Evolutionary conservation across 1,140 invertebrate genomes (phyloP).

Genomic region (Drosophila parabipectinata): DNA sequence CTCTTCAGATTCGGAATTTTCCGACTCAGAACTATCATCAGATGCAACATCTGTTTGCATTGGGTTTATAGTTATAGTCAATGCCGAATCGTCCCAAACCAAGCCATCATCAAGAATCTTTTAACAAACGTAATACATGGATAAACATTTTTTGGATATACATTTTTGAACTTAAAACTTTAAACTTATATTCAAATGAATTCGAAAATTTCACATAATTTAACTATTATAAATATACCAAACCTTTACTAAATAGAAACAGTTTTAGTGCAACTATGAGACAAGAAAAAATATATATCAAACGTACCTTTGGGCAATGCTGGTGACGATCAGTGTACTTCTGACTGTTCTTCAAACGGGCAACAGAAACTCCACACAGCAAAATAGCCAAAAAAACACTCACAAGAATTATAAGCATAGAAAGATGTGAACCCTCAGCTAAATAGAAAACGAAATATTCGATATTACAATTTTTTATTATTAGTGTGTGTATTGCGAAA

Average conservation of each 20-base stretch:
- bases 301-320: constrained; percentile 72
- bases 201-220: no score
- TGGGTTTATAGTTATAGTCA: constrained; percentile 98
- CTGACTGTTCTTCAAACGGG: constrained; percentile 74
- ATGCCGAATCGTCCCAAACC: constrained; percentile 98
- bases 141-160: not conserved
- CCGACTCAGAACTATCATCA: constrained; percentile 88
- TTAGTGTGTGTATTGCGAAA: no score
- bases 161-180: no score
- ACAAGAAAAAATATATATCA: not conserved
- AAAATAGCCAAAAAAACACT: constrained; percentile 86
- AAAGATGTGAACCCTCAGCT: constrained; percentile 77
- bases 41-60: constrained; percentile 89
- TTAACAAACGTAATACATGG: constrained; percentile 1
- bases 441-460: constrained; percentile 3
- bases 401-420: constrained; percentile 92
- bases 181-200: no score
- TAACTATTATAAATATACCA: no score
- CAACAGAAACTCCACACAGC: constrained; percentile 77
- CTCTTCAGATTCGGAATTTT: constrained; percentile 90
- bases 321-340: constrained; percentile 72
- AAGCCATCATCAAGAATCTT: constrained; percentile 91
- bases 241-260: not conserved
- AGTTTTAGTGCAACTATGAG: not conserved
- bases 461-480: no score